Conservation (phyloP, 2,113 vertebrate genomes). For the Pluvianellus socialis region DNA sequence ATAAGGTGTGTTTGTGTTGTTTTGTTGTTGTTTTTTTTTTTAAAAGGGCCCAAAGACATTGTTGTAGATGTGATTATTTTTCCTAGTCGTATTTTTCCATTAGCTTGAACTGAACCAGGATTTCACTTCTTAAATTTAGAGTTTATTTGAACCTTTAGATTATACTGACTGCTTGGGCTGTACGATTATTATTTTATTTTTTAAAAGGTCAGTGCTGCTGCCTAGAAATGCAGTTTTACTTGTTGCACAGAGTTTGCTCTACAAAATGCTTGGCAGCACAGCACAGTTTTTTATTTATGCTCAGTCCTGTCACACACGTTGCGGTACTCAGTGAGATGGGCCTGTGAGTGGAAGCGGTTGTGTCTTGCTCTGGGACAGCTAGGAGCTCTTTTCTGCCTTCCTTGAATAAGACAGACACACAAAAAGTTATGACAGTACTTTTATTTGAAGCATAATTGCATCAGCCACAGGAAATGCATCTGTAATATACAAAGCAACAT, state of each 20-base stretch:
- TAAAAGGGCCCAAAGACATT: background rate
- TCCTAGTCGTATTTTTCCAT: background rate
- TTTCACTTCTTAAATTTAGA: background rate
- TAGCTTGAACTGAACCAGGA: background rate
- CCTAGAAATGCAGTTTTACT: background rate
- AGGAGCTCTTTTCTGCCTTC: background rate
- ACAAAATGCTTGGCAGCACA: background rate
- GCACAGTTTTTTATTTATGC: background rate
- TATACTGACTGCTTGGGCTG: background rate
- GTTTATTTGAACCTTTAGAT: background rate
- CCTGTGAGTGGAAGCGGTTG: background rate
- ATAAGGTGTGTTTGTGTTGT: too few species aligned
- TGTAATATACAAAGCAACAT: background rate
- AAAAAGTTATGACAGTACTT: background rate
- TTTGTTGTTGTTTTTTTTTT: too few species aligned
- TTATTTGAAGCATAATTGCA: background rate
- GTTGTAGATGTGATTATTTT: background rate
- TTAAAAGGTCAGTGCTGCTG: background rate
- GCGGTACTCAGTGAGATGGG: fast-evolving
- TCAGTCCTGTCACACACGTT: background rate
- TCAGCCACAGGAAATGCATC: background rate
- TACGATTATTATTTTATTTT: background rate
- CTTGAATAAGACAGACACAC: background rate
- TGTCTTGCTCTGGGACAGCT: background rate
- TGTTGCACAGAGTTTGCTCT: background rate